Evolutionary conservation across 2,113 vertebrate genomes (phyloP), one percentile per base, ranked within the genome.

Genomic region (Lonchura striata): DNA sequence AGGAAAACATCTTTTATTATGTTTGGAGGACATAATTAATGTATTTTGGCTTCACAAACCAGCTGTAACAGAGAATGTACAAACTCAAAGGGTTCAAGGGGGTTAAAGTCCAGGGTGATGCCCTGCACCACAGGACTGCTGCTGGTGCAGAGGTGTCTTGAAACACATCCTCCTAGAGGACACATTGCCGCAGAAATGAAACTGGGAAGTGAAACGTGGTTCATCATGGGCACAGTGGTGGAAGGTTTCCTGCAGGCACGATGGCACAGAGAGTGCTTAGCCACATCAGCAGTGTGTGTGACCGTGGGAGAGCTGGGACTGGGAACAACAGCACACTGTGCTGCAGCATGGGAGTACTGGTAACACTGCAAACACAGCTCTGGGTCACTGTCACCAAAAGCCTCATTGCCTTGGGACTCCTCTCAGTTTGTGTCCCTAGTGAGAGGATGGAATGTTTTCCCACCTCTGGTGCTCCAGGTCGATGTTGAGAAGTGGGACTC

Each of bases 21-120:
- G 27, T 65, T 88, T 96, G 92, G 92, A 94, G 91, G 69, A 57
- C 17, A 24, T 44, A 88, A 79, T 92, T 46, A 60, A 92, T 90
- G 54, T 94, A 30, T 65, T 92, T 86, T 92, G 93, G 93, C 76
- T 92, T 83, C 41, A 46, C 30, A 61, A 60, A 82, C 27, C 30
- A 23, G 14, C 46, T 83, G 64, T 79, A n/a, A 61, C 21, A 82
- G 81, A 82, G 47, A 54, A 56, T 35, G 56, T 57, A 28, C 14
- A 77, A 77, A 65, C 65, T 68, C 50, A 71, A 61, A 94, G 10
- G 7, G 37, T 56, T 54, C 22, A 13, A 19, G 41, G 21, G 54
- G 27, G 21, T 86, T 90, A 54, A 77, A 83, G 61, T 59, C 35
- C 69, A 39, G 33, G n/a, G 35, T 77, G 57, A 25, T 19, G 18